Evolutionary conservation across 2,797 vertebrate species (phyloP).

Genomic region (Loriculus beryllinus): DNA sequence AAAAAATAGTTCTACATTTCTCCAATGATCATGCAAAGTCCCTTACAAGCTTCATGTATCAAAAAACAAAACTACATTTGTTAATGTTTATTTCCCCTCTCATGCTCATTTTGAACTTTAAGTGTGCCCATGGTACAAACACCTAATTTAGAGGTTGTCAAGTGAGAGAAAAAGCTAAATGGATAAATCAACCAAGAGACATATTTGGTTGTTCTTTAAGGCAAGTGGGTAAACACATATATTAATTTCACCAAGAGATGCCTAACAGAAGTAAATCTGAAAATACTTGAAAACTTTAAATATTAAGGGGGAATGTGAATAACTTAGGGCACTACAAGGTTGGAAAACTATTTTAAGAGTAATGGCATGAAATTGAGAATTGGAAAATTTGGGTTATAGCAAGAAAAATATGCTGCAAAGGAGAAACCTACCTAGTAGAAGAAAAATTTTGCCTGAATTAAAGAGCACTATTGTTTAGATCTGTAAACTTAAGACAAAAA

Average conservation of each 20-base stretch:
- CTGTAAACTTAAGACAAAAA: not conserved
- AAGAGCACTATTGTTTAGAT: not conserved
- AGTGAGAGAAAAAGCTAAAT: not conserved
- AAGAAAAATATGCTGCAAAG: not conserved
- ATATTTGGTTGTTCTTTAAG: not conserved
- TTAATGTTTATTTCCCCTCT: not conserved
- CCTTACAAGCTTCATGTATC: not conserved
- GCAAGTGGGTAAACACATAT: fast-evolving
- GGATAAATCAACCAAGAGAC: not conserved
- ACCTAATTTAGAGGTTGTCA: conserved; percentile 12
- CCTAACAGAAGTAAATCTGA: not conserved
- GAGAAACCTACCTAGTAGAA: not conserved
- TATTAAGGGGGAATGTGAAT: not conserved
- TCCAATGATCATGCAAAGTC: not conserved
- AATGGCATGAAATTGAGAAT: not conserved
- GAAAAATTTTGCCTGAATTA: not conserved
- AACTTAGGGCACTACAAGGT: not conserved
- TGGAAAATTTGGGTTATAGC: not conserved
- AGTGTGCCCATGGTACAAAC: not conserved
- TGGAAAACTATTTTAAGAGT: not conserved
- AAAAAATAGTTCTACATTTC: not conserved
- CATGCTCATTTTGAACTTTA: not conserved
- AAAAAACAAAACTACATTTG: not conserved
- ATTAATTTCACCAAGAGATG: not conserved
- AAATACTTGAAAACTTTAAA: not conserved